Percentiles rank a stretch among this genome's conserved stretches.
Conservation (phyloP, 1,140 invertebrate species). For the Ceratitis capitata region DNA sequence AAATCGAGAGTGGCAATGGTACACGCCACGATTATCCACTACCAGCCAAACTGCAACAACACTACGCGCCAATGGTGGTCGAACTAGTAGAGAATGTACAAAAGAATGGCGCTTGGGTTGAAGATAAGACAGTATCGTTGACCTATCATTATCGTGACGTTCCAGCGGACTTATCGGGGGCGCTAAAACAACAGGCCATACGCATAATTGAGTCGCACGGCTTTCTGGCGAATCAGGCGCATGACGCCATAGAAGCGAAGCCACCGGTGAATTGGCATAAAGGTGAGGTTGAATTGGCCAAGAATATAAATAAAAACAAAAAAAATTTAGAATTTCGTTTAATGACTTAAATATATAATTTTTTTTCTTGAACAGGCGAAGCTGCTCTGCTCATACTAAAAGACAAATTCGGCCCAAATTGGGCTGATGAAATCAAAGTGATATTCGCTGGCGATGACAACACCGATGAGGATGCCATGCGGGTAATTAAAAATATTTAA, state of each 20-base stretch:
- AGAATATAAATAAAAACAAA: too few relatives aligned
- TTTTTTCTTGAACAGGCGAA: slow-evolving; percentile 67
- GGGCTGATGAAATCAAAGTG: slow-evolving; percentile 84
- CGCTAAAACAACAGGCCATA: slow-evolving; percentile 73
- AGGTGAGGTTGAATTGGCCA: too few relatives aligned
- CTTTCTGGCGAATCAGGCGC: slow-evolving; percentile 79
- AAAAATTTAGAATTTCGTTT: neutral
- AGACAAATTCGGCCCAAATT: slow-evolving; percentile 86
- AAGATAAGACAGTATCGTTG: slow-evolving; percentile 87
- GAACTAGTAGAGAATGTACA: slow-evolving; percentile 82
- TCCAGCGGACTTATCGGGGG: slow-evolving; percentile 71
- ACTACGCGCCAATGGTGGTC: slow-evolving; percentile 80
- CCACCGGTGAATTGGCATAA: slow-evolving; percentile 93
- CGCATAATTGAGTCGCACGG: slow-evolving; percentile 78
- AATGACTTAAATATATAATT: neutral
- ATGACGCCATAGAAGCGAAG: slow-evolving; percentile 87
- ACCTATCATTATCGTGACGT: slow-evolving; percentile 90
- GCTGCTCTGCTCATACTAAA: slow-evolving; percentile 89
- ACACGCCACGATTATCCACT: slow-evolving; percentile 89
- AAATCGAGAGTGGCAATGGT: slow-evolving; percentile 87
- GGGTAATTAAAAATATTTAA: slow-evolving; percentile 68
- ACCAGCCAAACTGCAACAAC: slow-evolving; percentile 81
- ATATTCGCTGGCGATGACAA: slow-evolving; percentile 90
- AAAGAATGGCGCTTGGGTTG: slow-evolving; percentile 87
- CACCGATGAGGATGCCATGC: slow-evolving; percentile 91